Conservation (phyloP, 2,888 invertebrate species). For the Drosophila melanosoma region DNA sequence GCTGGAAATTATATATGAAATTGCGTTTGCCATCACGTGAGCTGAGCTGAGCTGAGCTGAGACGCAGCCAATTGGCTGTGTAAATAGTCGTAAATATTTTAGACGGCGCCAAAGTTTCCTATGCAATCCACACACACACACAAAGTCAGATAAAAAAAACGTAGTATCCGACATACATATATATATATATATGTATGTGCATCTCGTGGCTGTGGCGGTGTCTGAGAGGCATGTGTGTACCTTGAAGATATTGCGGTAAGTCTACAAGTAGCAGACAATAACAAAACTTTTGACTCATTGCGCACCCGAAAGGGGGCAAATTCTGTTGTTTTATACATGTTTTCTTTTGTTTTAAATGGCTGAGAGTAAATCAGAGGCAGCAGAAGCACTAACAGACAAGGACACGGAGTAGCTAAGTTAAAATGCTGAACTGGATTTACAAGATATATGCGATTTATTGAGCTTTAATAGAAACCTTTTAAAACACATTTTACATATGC, state of each 20-base stretch:
- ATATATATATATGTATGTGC: background rate
- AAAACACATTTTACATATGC: background rate
- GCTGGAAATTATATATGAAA: constrained; percentile 38
- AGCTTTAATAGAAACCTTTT: background rate
- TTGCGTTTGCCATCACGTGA: constrained; percentile 48
- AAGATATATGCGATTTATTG: background rate
- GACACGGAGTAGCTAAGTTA: background rate
- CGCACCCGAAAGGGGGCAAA: background rate
- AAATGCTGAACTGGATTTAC: constrained; percentile 4
- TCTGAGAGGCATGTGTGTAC: constrained; percentile 28
- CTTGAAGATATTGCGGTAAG: constrained; percentile 55
- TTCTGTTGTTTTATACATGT: constrained; percentile 7
- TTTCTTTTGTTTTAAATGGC: constrained; percentile 30
- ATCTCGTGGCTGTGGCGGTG: constrained; percentile 1
- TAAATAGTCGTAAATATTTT: constrained; percentile 73
- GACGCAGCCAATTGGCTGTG: constrained; percentile 64
- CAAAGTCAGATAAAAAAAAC: background rate
- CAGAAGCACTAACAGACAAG: constrained; percentile 3
- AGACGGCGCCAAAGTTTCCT: constrained; percentile 57
- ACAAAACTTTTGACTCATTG: constrained; percentile 28
- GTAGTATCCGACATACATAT: background rate
- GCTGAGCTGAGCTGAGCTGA: background rate
- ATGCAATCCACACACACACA: constrained; percentile 10
- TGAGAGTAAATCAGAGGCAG: constrained; percentile 5
- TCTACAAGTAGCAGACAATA: constrained; percentile 60